Evolutionary conservation across 30 jellyfish, hydroid and myxozoan species (phyloP).

Genomic region (Nemopilema nomurai): DNA sequence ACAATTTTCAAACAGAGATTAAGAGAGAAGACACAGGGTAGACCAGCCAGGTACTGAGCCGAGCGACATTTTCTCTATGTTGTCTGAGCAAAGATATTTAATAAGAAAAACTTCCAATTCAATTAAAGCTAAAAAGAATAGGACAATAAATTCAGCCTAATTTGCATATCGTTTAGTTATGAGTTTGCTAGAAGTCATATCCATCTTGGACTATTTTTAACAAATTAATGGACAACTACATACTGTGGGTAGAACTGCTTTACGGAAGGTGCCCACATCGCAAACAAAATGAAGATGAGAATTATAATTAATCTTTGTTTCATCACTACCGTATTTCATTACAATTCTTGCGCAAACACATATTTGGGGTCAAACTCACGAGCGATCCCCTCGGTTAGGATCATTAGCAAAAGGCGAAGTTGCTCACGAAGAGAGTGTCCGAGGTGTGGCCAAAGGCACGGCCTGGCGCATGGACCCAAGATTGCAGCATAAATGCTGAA

Average conservation of each 20-base stretch:
- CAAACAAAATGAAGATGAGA: conserved; percentile 2
- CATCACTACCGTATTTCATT: conserved; percentile 22
- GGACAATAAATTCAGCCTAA: no score
- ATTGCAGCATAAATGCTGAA: no score
- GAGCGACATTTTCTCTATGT: no score
- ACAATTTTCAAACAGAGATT: not conserved
- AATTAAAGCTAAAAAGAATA: no score
- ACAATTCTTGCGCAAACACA: conserved; percentile 2
- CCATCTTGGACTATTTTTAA: not conserved
- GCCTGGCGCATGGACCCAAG: no score
- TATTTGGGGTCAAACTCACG: not conserved
- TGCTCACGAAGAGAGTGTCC: not conserved
- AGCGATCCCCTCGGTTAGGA: not conserved
- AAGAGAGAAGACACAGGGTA: not conserved
- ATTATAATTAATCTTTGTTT: conserved; percentile 7
- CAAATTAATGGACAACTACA: not conserved
- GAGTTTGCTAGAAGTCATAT: not conserved
- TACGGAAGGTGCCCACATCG: not conserved
- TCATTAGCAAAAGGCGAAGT: not conserved
- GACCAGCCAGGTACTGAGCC: no score
- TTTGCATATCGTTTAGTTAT: not conserved
- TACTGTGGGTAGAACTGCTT: not conserved
- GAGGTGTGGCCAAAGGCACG: not conserved
- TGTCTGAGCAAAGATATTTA: no score
- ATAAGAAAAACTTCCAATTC: no score